These are phyloP conservation scores for Coregonus suidteri DNA, from an alignment of 2,797 vertebrate species.

Conservation along the genomic window DNA sequence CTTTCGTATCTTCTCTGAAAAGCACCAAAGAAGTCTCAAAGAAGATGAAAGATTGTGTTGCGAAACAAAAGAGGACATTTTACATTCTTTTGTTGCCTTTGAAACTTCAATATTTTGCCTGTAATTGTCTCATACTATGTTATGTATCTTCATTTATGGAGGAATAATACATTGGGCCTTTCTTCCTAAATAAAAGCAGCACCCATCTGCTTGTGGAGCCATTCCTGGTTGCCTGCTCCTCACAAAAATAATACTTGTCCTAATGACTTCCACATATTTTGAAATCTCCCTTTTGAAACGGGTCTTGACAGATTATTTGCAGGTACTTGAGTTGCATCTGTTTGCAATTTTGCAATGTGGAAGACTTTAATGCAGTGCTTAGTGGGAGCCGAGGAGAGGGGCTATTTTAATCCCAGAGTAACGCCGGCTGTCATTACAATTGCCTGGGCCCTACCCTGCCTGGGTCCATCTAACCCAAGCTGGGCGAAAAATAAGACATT, in stretches of 20 bases:
- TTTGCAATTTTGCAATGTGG: slow-evolving; percentile 99
- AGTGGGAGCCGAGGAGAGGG: slow-evolving; percentile 66
- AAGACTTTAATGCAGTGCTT: slow-evolving; percentile 96
- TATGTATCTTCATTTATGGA: slow-evolving; percentile 94
- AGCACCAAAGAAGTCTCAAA: slow-evolving; percentile 50
- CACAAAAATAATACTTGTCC: slow-evolving; percentile 99
- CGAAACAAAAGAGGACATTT: slow-evolving; percentile 88
- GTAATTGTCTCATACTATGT: slow-evolving; percentile 94
- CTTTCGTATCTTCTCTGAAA: slow-evolving; percentile 43
- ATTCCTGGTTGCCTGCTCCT: slow-evolving; percentile 96
- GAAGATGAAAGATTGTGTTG: slow-evolving; percentile 79
- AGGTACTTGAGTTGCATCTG: slow-evolving; percentile 99
- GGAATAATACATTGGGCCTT: slow-evolving; percentile 90
- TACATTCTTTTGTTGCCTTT: slow-evolving; percentile 95
- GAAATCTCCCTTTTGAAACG: slow-evolving; percentile 99
- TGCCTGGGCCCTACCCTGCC: slow-evolving; percentile 47
- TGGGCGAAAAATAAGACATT: slow-evolving; percentile 12
- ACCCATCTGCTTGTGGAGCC: slow-evolving; percentile 99
- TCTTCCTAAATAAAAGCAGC: slow-evolving; percentile 89
- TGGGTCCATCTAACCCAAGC: neutral
- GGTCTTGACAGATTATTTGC: slow-evolving; percentile 99
- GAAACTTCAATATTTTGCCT: slow-evolving; percentile 92
- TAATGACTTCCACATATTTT: slow-evolving; percentile 99
- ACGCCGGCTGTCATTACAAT: slow-evolving; percentile 88
- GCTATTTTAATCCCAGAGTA: slow-evolving; percentile 96